phyloP scores from a whole-genome alignment of 1,140 invertebrate species.

The Stenopsyche tienmushanensis region DNA sequence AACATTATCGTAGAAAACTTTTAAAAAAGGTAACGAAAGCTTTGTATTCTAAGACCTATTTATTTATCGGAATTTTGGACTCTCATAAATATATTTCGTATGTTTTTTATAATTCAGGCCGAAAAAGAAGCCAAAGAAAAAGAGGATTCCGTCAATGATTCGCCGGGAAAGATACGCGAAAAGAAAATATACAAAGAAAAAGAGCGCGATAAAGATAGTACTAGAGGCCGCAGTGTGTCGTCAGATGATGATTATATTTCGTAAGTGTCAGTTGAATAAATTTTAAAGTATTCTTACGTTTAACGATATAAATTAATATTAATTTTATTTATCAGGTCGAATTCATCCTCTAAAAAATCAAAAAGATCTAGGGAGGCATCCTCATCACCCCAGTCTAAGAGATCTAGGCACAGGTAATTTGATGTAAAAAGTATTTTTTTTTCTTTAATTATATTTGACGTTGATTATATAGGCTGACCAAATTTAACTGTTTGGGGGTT shows the following conservation, averaged over 20 bases:
- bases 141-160: constrained; percentile 28
- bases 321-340: constrained; percentile 37
- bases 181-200: constrained; percentile 30
- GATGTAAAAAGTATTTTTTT: no score
- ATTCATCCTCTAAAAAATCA: constrained; percentile 50
- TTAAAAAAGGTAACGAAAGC: constrained; percentile 70
- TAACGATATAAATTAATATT: no score
- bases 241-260: constrained; percentile 38
- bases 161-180: constrained; percentile 18
- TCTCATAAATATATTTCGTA: neutral
- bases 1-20: constrained; percentile 89
- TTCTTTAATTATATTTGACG: no score
- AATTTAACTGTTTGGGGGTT: no score
- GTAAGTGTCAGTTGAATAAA: constrained; percentile 12
- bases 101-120: constrained; percentile 22
- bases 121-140: constrained; percentile 40
- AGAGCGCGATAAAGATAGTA: constrained; percentile 27
- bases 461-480: no score
- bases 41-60: neutral
- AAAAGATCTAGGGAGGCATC: constrained; percentile 53
- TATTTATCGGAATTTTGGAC: neutral
- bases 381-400: constrained; percentile 51
- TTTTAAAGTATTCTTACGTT: constrained; percentile 15
- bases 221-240: constrained; percentile 32
- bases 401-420: constrained; percentile 47